Base-by-base conservation (phyloP, 2,113 vertebrate species). In the Microtus oregoni region DNA sequence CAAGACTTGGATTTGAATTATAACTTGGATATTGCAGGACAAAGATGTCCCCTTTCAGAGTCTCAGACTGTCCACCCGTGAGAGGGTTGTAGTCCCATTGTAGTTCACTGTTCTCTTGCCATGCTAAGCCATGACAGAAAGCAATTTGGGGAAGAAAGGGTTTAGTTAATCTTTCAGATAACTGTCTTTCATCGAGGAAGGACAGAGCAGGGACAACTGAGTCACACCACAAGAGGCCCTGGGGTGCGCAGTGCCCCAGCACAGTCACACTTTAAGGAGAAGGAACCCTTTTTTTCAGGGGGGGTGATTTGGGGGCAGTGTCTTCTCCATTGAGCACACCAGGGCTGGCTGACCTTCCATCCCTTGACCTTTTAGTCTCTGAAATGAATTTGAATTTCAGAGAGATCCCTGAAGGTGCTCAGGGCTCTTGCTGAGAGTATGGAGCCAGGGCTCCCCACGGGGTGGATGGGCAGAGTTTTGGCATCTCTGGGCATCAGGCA, bases 401-500 rank as follows among this genome's bases (percentile, higher is more conserved):
- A 95, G 68, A 11, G 28, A 61, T 41, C 90, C 86, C 44, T 26
- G 65, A 52, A 88, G 73, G 82, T 67, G 20, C 89, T 93, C n/a
- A 38, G 78, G 61, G 50, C 44, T 75, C 94, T 79, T 22, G 47
- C 78, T 32, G 41, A n/a, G 14, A 90, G 30, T 2, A 0, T 89
- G 68, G 50, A 77, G 55, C n/a, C 14, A 20, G 61, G 76, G 70
- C 50, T 91, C 68, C 30, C 35, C 0, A 0, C 13, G 30, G 63
- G 67, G 85, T 5, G 7, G 47, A 41, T 12, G 82, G 85, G 0
- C 70, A n/a, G 86, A n/a, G 86, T 93, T 97, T 96, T 91, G 96
- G 97, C 96, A 95, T 92, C 76, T 91, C 93, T 26, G 0, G 32
- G 90, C 96, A 90, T 97, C 86, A 91, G 94, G 91, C 92, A 92